Base-by-base conservation (phyloP, 1,140 invertebrate species). In the Portunus trituberculatus region DNA sequence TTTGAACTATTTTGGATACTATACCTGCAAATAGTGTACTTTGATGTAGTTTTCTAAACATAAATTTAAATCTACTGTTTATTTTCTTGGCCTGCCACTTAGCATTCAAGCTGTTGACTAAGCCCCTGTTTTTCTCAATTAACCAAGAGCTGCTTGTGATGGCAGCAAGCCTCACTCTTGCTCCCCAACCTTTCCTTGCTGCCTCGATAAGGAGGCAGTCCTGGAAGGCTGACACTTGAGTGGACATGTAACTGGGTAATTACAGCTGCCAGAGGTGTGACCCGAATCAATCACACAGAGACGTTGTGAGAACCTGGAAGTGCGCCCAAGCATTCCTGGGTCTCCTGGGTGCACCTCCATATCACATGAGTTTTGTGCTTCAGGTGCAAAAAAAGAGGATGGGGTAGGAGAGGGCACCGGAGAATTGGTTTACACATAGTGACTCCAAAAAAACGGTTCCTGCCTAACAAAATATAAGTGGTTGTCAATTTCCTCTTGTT, bases 331-430 rank as follows among this genome's bases (percentile, higher is more conserved):
- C 67, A n/a, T n/a, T n/a, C n/a, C 67, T n/a, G 67, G 31, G 14
- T 91, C 67, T 91, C 59, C 52, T 91, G 90, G 48, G 67, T 76
- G 67, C 90, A 91, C 52, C 90, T 31, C 90, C 59, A 32, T 91
- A 91, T 91, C 90, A 91, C 90, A 91, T 91, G 32, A 67, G 52
- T 76, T 91, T 91, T 91, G 90, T 91, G 90, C 90, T 91, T 32
- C 52, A 91, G 90, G 90, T 91, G 90, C 52, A 91, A 91, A 76
- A 91, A 29, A 20, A 1, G 20, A 20, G 52, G 25, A n/a, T 12
- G 67, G 67, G 67, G 20, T n/a, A 76, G 67, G 67, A 76, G 25
- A 76, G 67, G 67, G 67, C 67, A 76, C 67, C 67, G 67, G 67
- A 76, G 12, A n/a, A 76, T 20, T 25, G 67, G 67, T n/a, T n/a